Percentiles rank a stretch among this genome's conserved stretches.
phyloP scores from a whole-genome alignment of 1,140 invertebrate species.

The Idris sp. region DNA sequence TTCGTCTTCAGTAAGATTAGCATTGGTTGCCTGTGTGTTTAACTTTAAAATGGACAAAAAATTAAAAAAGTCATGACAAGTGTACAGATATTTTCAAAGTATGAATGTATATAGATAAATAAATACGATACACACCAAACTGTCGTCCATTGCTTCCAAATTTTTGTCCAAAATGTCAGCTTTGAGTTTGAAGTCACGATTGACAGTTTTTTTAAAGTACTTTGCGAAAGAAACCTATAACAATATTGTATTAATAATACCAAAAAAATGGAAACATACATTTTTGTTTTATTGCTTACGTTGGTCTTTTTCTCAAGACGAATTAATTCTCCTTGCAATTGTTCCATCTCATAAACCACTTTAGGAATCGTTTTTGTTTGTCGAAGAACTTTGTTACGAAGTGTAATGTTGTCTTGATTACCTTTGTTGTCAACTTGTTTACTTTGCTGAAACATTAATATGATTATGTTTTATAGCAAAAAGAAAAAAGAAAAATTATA shows the following conservation, averaged over 20 bases:
- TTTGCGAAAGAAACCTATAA: constrained; percentile 76
- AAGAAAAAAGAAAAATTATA: no score
- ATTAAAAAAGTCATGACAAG: not conserved
- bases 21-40: constrained; percentile 21
- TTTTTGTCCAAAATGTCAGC: constrained; percentile 76
- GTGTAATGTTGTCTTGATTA: constrained; percentile 72
- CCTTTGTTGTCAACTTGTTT: no score
- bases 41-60: constrained; percentile 20
- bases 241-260: constrained; percentile 14
- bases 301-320: constrained; percentile 80
- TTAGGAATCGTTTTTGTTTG: constrained; percentile 81
- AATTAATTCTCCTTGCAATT: constrained; percentile 80
- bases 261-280: not conserved
- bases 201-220: constrained; percentile 79
- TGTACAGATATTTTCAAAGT: not conserved
- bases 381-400: constrained; percentile 80
- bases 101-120: not conserved
- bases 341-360: constrained; percentile 80
- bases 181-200: constrained; percentile 80
- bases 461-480: no score
- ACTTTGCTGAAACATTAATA: no score
- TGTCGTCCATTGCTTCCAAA: constrained; percentile 73
- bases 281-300: constrained; percentile 61
- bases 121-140: constrained; percentile 61
- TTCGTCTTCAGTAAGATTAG: not conserved